These are phyloP conservation scores for Andrena cerasifolii DNA, from an alignment of 1,140 invertebrate genomes.

Conservation along the genomic window DNA sequence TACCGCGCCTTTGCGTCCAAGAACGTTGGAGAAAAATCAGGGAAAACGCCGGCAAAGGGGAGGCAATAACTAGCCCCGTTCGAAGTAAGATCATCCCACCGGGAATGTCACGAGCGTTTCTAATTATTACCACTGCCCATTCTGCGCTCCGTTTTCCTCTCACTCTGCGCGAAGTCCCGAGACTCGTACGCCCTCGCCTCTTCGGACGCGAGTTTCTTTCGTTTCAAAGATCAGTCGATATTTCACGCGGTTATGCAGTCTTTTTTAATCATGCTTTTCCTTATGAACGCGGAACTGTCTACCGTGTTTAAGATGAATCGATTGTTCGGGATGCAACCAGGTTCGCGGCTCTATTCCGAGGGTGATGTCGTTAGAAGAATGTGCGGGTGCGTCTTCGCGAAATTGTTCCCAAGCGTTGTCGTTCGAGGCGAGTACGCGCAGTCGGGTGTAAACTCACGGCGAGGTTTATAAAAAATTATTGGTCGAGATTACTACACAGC, in stretches of 20 bases:
- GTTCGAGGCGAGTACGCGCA: slow-evolving; percentile 5
- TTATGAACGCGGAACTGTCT: background rate
- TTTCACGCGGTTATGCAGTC: slow-evolving; percentile 30
- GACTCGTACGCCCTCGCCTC: slow-evolving; percentile 13
- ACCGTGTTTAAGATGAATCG: slow-evolving; percentile 1
- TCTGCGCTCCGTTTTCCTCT: background rate
- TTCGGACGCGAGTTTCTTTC: background rate
- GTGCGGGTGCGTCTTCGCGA: slow-evolving; percentile 17
- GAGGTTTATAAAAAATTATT: slow-evolving; percentile 33
- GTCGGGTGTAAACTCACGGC: slow-evolving; percentile 23
- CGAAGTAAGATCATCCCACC: slow-evolving; percentile 9
- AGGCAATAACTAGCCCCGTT: slow-evolving; percentile 22
- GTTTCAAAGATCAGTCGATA: slow-evolving; percentile 4
- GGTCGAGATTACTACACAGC: slow-evolving; percentile 43
- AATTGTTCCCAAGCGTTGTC: slow-evolving; percentile 43
- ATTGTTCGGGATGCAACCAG: background rate
- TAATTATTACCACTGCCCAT: slow-evolving; percentile 31
- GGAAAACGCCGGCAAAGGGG: slow-evolving; percentile 6
- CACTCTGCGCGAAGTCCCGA: slow-evolving; percentile 19
- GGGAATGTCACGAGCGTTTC: slow-evolving; percentile 11
- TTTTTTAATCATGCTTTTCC: slow-evolving; percentile 9
- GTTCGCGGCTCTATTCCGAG: slow-evolving; percentile 1
- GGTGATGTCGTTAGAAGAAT: slow-evolving; percentile 31
- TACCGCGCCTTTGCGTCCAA: background rate
- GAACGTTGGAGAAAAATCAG: background rate